Percentiles rank a stretch among this genome's conserved stretches.
Conservation (phyloP, 2,888 invertebrate species). For the Tetanocera ferruginea region DNA sequence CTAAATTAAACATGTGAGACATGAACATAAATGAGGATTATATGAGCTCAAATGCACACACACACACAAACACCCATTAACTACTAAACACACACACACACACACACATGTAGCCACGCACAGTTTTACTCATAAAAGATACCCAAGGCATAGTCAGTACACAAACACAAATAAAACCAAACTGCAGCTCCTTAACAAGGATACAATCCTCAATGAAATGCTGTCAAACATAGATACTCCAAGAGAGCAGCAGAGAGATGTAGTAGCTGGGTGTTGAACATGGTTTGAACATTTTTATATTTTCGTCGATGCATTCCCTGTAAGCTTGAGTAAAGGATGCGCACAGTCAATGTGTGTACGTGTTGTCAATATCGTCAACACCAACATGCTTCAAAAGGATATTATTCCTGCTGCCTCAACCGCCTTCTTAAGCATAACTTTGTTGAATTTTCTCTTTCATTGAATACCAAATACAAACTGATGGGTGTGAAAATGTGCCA, state of each 20-base stretch:
- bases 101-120: constrained; percentile 37
- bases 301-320: neutral
- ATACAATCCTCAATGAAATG: constrained; percentile 5
- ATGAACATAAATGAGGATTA: constrained; percentile 37
- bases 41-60: constrained; percentile 31
- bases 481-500: constrained; percentile 31
- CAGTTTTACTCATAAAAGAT: neutral
- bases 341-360: neutral
- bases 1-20: constrained; percentile 38
- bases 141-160: neutral
- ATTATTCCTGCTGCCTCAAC: neutral
- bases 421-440: neutral
- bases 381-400: neutral
- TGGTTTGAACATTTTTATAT: too few species aligned
- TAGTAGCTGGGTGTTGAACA: neutral
- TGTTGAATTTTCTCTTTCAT: constrained; percentile 25
- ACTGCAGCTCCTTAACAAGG: constrained; percentile 25
- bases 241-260: neutral
- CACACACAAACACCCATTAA: constrained; percentile 39
- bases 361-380: constrained; percentile 22
- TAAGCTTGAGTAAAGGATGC: neutral
- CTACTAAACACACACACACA: constrained; percentile 2
- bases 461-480: constrained; percentile 17
- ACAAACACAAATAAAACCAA: constrained; percentile 4
- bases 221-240: neutral